These are phyloP conservation scores for Pseudolaguvia tuberculata DNA, from an alignment of 2,113 vertebrate species.

Conservation along the genomic window DNA sequence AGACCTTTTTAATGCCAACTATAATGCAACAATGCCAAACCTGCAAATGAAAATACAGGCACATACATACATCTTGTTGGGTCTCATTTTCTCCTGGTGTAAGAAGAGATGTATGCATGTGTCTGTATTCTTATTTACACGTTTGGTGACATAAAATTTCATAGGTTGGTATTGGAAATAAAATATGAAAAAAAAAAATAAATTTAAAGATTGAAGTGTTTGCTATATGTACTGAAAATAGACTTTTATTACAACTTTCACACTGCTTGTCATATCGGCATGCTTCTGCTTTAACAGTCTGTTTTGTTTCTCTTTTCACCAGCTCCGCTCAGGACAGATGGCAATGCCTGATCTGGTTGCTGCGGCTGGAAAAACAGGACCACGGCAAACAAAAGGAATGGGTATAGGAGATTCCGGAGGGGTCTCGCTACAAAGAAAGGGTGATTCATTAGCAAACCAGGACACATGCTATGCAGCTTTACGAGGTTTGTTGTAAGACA, in stretches of 20 bases:
- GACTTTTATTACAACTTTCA: neutral
- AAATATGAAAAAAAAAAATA: no score
- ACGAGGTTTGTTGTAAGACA: constrained; percentile 61
- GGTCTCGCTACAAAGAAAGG: constrained; percentile 69
- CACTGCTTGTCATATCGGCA: neutral
- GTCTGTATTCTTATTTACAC: no score
- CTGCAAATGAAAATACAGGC: no score
- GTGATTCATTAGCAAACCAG: constrained; percentile 75
- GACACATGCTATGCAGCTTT: constrained; percentile 78
- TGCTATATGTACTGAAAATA: neutral
- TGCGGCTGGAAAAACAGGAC: constrained; percentile 62
- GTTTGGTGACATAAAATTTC: no score
- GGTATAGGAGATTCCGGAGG: constrained; percentile 54
- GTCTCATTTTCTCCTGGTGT: no score
- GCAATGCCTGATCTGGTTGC: constrained; percentile 53
- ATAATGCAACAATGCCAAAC: no score
- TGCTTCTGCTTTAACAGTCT: neutral
- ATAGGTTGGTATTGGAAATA: no score
- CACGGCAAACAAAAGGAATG: constrained; percentile 62
- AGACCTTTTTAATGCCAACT: no score
- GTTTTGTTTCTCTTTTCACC: neutral
- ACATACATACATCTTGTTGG: no score
- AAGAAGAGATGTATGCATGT: no score
- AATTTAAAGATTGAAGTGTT: no score
- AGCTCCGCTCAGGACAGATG: constrained; percentile 60